Percentiles rank a stretch among this genome's conserved stretches.
phyloP scores from a whole-genome alignment of 2,888 invertebrate species.

The Notodonta ziczac region DNA sequence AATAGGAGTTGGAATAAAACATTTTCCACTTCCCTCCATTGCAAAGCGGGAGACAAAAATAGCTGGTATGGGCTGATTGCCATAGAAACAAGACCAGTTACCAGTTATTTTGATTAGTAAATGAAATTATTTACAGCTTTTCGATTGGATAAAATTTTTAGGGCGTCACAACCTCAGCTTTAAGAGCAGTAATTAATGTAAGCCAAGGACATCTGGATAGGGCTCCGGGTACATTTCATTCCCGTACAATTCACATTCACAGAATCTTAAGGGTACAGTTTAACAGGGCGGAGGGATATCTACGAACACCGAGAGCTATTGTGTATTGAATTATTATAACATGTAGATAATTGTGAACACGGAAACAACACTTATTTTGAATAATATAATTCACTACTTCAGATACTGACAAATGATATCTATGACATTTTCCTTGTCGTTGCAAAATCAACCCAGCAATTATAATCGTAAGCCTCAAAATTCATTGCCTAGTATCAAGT shows the following conservation, averaged over 20 bases:
- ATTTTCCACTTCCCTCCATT: too few relatives aligned
- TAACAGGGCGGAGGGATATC: conserved; percentile 9
- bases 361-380: conserved; percentile 30
- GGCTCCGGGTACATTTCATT: neutral
- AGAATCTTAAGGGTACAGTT: neutral
- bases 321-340: conserved; percentile 11
- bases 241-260: conserved; percentile 20
- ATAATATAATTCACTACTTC: neutral
- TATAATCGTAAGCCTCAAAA: conserved; percentile 19
- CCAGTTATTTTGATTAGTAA: too few relatives aligned
- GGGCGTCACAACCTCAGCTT: too few relatives aligned
- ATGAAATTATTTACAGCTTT: too few relatives aligned
- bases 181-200: too few relatives aligned
- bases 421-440: neutral
- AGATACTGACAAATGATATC: neutral
- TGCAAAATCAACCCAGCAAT: conserved; percentile 16
- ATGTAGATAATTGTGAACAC: conserved; percentile 16
- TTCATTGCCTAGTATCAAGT: conserved; percentile 8
- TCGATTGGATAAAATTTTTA: too few relatives aligned
- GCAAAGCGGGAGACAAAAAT: too few relatives aligned
- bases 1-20: too few relatives aligned
- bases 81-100: too few relatives aligned
- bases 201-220: too few relatives aligned
- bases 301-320: conserved; percentile 34
- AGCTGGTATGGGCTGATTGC: too few relatives aligned